Evolutionary conservation across 2,888 invertebrate species (phyloP), one percentile per base, ranked within the genome.

Genomic region (Peribatodes rhomboidaria): DNA sequence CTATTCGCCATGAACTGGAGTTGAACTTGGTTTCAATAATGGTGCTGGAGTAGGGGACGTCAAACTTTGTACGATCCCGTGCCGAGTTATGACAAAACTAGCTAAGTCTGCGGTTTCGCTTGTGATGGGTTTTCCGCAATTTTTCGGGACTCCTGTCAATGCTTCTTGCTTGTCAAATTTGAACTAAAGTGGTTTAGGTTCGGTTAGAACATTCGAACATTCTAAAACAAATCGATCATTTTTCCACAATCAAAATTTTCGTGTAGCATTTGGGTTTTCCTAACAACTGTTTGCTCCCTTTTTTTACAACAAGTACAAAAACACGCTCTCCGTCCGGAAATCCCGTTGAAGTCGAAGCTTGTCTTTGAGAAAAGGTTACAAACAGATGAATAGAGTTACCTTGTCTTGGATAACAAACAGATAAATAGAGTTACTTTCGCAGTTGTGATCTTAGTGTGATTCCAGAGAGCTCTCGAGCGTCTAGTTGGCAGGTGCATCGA

Each of bases 401-500:
- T 33, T 27, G 27, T 27, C 27, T 13, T 37, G 13, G 6, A n/a
- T 37, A 4, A 20, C 13, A 13, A 11, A 20, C 47, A 16, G 9
- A 47, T 2, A 16, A 4, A 35, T 13, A 16, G 0, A 27, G 3
- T 35, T 2, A 37, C 16, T 16, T 33, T n/a, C 11, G 18, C 2
- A 33, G 33, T 49, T 16, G 37, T 50, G 18, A 35, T 50, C 18
- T 50, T 18, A 20, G 35, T 20, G 50, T 35, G 18, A 50, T 20
- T 50, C 20, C 10, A 33, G 49, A 80, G 75, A 78, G 78, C 77
- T 78, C 78, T 78, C 68, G 73, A 60, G 66, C 61, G 58, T 60
- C 57, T 58, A 68, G 69, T 55, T 66, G 56, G 76, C 81, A 83
- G 80, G 79, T 83, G 82, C 81, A 82, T 82, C 80, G 83, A 82